Percentiles rank a stretch among this genome's conserved stretches.
Conservation (phyloP, 1,140 invertebrate species). For the Lanistes nyassanus region DNA sequence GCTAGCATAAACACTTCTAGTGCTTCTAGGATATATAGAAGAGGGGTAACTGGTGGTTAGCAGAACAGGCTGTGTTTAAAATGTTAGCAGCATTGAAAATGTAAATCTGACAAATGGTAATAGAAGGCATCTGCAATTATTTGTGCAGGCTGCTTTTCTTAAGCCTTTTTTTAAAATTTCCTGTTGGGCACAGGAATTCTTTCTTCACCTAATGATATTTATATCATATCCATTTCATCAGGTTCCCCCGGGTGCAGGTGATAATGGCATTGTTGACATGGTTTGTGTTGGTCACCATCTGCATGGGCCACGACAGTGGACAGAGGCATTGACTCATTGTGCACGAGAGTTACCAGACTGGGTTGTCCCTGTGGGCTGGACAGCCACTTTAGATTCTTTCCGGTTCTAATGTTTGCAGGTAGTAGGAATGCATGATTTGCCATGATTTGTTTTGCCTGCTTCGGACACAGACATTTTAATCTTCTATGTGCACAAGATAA, state of each 20-base stretch:
- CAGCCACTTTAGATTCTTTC: conserved; percentile 32
- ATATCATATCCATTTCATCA: background rate
- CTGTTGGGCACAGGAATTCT: no score
- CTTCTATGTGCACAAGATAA: background rate
- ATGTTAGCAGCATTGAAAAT: no score
- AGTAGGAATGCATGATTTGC: background rate
- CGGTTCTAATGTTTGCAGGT: conserved; percentile 2
- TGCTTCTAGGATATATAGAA: no score
- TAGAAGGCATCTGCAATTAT: no score
- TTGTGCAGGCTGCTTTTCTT: no score
- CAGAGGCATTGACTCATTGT: conserved; percentile 16
- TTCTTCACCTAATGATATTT: background rate
- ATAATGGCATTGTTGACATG: conserved; percentile 67
- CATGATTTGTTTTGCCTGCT: no score
- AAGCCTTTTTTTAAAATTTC: no score
- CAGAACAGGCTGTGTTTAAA: no score
- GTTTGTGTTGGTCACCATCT: conserved; percentile 74
- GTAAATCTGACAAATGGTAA: no score
- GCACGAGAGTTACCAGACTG: conserved; percentile 23
- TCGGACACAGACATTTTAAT: background rate
- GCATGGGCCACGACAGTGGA: conserved; percentile 71
- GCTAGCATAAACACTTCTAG: no score
- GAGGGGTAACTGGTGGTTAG: no score
- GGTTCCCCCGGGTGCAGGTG: background rate
- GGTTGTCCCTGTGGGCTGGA: conserved; percentile 21